Evolutionary conservation across 2,797 vertebrate genomes (phyloP), one percentile per base, ranked within the genome.

Genomic region (Stomatorhinus walkeri): DNA sequence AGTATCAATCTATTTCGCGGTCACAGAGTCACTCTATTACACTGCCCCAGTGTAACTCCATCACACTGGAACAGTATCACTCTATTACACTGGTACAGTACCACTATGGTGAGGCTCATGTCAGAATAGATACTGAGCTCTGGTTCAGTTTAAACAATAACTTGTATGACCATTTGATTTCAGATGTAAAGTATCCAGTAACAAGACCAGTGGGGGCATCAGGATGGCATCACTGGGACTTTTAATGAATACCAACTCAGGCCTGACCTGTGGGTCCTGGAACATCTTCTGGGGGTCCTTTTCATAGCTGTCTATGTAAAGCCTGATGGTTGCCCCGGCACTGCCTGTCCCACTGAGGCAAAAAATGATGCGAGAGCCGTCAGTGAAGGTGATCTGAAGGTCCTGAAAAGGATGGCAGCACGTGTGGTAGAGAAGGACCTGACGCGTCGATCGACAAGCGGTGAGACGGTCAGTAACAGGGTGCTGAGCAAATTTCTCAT

Each of bases 231-330:
- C 52, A 87, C 85, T 40, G 52, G 48, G 54, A 28, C 14, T 43
- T 64, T 87, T 61, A 32, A 14, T 87, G 46, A 52, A 14, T 59
- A 51, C 2, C 51, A 56, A n/a, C 2, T 87, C 49, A 79, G 87
- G 14, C 46, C 54, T 12, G 72, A 98, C 98, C 97, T 99, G 98
- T 0, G 98, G 97, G 89, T 99, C 98, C 90, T 97, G 95, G 84
- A 96, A 94, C 87, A 98, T 98, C 92, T 98, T 99, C 93, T 96
- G 91, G 0, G 93, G 88, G 32, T 99, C 98, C 76, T 98, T 98
- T 95, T 99, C 98, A 0, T 98, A 99, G 96, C 98, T 99, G 95
- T 99, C 98, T 4, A 99, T 97, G 94, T 99, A 99, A 48, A 99
- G 96, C 72, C 98, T 95, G 91, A 99, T 90, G 2, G 98, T 99